Base-by-base conservation (phyloP, 2,888 invertebrate genomes). In the Lochmaea crataegi region DNA sequence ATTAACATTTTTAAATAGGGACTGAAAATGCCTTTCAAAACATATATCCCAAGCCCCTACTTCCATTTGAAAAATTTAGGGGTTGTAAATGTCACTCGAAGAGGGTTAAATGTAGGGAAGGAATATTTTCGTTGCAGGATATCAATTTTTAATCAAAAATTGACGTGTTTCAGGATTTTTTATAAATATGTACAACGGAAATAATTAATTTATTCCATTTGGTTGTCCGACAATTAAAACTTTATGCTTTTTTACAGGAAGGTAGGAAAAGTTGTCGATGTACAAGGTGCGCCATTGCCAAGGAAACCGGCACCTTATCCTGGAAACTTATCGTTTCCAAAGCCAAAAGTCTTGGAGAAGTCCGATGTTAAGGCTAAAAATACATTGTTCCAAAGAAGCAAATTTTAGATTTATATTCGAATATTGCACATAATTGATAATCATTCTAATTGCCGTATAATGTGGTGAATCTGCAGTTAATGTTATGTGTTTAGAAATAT, bases 201-300 rank as follows among this genome's bases (percentile, higher is more conserved):
- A 9, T 18, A 22, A 56, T 56, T 2, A 56, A 58, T 9, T 14
- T 2, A 12, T 16, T 14, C n/a, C 9, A 38, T 38, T 38, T 7
- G 9, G 12, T 12, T 32, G 14, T 26, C n/a, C 1, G n/a, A 41
- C 16, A 18, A 41, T 42, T 16, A 41, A 41, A 41, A 16, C 10
- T 58, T 32, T 14, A 63, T 56, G 32, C 32, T 65, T 16, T 6
- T 68, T 65, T 71, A 12, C 56, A 72, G 76, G 45, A 76, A 76
- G 51, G 72, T 72, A 3, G 81, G 84, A 11, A 87, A 88, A 22
- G 88, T 92, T 51, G 90, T 91, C 5, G 90, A 91, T 79, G 90
- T 92, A 7, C 89, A 90, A 64, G 92, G 91, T 86, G 90, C 88
- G n/a, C 65, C 78, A 0, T 41, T 42, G 18, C 76, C 73, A 10